Conservation (phyloP, 2,797 vertebrate genomes). For the Macroramphosus scolopax region DNA sequence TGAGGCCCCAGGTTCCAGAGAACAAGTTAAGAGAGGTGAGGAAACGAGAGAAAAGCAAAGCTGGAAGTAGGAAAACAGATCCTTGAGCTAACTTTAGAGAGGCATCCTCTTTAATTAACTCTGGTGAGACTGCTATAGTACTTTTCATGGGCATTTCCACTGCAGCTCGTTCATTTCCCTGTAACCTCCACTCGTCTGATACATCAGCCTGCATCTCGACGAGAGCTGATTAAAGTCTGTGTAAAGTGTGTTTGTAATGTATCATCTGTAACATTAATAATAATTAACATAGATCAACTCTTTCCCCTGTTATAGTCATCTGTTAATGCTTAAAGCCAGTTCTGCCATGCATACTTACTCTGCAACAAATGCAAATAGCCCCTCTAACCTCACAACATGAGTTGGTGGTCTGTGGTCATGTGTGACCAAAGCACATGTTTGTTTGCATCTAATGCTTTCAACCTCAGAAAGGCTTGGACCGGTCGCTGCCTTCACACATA, state of each 20-base stretch:
- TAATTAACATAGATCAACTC: constrained; percentile 21
- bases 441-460: constrained; percentile 45
- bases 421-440: constrained; percentile 30
- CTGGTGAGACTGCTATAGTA: no score
- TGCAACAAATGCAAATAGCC: no score
- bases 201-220: constrained; percentile 14
- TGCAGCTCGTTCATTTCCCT: constrained; percentile 44
- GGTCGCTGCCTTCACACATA: constrained; percentile 68
- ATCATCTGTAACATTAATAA: constrained; percentile 12
- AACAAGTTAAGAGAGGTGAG: constrained; percentile 40
- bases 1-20: no score
- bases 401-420: no score
- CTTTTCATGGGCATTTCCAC: constrained; percentile 49
- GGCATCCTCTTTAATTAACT: constrained; percentile 75
- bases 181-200: constrained; percentile 34
- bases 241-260: constrained; percentile 7
- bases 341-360: constrained; percentile 20
- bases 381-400: no score
- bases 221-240: constrained; percentile 26
- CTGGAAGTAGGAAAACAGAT: constrained; percentile 57
- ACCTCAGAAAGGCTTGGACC: constrained; percentile 64
- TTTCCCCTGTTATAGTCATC: constrained; percentile 3
- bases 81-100: constrained; percentile 67
- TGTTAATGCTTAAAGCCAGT: constrained; percentile 14
- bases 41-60: constrained; percentile 43